These are phyloP conservation scores for Sceloporus tristichus DNA, from an alignment of 2,113 vertebrate genomes.

Conservation along the genomic window DNA sequence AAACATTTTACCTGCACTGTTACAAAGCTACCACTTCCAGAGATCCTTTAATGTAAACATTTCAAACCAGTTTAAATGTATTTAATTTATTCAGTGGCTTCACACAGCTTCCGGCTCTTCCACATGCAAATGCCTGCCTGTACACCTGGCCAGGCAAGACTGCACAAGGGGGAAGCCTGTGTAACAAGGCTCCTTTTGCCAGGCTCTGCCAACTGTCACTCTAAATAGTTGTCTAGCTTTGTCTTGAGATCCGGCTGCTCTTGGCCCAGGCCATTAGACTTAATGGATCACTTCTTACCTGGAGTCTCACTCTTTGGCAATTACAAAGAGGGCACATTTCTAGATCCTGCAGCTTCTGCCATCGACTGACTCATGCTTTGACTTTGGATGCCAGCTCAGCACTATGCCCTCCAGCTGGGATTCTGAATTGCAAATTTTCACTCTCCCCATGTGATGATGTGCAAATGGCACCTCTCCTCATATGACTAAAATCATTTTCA, in stretches of 20 bases:
- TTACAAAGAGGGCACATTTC: not conserved
- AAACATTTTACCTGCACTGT: not conserved
- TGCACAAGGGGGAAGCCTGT: not conserved
- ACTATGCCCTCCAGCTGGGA: not conserved
- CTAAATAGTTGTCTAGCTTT: not conserved
- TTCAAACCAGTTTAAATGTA: not conserved
- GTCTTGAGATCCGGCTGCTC: not conserved
- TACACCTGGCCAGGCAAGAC: not conserved
- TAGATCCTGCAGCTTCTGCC: not conserved
- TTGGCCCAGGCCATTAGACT: not conserved
- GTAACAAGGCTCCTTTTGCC: not conserved
- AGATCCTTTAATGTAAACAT: not conserved
- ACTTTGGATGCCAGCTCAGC: not conserved
- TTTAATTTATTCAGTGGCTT: not conserved
- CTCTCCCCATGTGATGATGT: not conserved
- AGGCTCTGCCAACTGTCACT: not conserved
- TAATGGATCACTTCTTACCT: not conserved
- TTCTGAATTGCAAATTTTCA: not conserved
- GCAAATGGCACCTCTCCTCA: not conserved
- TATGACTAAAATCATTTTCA: slow-evolving; percentile 10
- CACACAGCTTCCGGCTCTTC: too few species aligned
- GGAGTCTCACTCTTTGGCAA: not conserved
- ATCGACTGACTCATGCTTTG: not conserved
- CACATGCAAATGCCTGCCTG: not conserved
- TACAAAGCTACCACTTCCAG: not conserved